Base-by-base conservation (phyloP, 2,888 invertebrate genomes). In the Argyra leucocephala region DNA sequence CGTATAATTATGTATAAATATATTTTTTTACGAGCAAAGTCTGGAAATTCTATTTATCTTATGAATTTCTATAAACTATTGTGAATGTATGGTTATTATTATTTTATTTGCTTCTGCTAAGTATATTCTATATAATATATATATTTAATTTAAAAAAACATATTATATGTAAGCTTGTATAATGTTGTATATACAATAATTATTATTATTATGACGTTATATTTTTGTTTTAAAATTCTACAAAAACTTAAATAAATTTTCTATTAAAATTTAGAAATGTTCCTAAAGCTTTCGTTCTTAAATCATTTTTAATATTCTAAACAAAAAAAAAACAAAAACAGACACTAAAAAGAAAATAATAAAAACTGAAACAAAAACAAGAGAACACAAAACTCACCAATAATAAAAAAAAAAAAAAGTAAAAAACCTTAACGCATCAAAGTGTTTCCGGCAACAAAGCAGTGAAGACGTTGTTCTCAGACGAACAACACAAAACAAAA, bases 291-390 rank as follows among this genome's bases (percentile, higher is more conserved):
- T 66, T 66, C 66, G 62, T 61, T 65, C 63, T 59, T 66, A 64
- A 64, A 65, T 63, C 59, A 66, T 62, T 24, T 57, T 63, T 63
- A 22, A 58, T 66, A 23, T 31, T 65, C 48, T 36, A 26, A 65
- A 12, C 24, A 26, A 64, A 12, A 63, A 63, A 37, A 64, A 61
- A 61, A 37, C 48, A 64, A 37, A 48, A 64, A 18, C 57, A 57
- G 6, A 23, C 57, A 62, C 61, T 48, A 62, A 62, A 59, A 65
- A 58, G 12, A 5, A n/a, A 57, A 63, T 23, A 65, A 61, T 62
- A 65, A 70, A 68, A 73, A 75, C 71, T 73, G 74, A 70, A 70
- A 72, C 72, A 70, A 72, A 74, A 74, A 74, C 74, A 75, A 71
- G 12, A 58, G 24, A 63, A 22, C n/a, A 36, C 22, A 58, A 63